These are phyloP conservation scores for Xestia c-nigrum DNA, from an alignment of 2,888 invertebrate species.

Conservation along the genomic window DNA sequence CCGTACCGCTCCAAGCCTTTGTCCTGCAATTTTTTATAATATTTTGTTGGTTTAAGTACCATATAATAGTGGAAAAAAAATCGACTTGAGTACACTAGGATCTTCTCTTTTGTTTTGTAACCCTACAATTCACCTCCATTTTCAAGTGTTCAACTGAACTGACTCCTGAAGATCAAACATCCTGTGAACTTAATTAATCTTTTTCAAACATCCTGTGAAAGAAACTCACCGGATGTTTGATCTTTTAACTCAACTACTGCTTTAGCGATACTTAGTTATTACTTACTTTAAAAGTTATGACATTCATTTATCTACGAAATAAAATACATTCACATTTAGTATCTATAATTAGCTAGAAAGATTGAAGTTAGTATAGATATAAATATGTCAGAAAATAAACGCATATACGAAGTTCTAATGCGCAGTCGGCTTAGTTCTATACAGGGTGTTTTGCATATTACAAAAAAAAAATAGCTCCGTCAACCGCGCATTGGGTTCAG, in stretches of 20 bases:
- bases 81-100: not conserved
- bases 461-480: not conserved
- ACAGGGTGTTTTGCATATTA: not conserved
- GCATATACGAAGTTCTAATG: conserved; percentile 53
- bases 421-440: conserved; percentile 48
- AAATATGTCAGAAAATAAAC: conserved; percentile 64
- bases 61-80: not conserved
- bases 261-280: not conserved
- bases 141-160: not conserved
- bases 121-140: not conserved
- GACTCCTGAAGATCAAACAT: not conserved
- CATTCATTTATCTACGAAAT: conserved; percentile 53
- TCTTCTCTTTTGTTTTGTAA: not conserved
- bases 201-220: too few relatives aligned
- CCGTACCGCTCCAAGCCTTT: not conserved
- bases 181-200: not conserved
- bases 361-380: conserved; percentile 58
- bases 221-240: not conserved
- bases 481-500: conserved; percentile 48
- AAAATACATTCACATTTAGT: conserved; percentile 59
- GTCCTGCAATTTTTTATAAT: not conserved
- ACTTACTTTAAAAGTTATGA: conserved; percentile 47
- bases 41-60: too few relatives aligned
- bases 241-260: not conserved
- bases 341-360: conserved; percentile 54